Conservation (phyloP, 2,797 vertebrate genomes). For the Sebastes itinus region DNA sequence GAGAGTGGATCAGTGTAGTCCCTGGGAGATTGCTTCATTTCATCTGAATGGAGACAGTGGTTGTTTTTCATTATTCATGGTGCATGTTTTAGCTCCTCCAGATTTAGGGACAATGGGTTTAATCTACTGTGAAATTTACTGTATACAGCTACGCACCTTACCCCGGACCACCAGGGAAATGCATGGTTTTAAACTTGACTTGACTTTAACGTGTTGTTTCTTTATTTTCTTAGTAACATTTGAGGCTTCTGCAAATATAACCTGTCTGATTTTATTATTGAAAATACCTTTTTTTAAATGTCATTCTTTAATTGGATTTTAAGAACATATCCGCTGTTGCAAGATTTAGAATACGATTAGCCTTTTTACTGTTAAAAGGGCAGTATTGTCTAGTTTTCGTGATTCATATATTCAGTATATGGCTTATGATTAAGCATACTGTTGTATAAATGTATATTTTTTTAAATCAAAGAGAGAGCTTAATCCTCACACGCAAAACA, state of each 20-base stretch:
- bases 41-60: conserved; percentile 65
- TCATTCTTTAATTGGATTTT: conserved; percentile 25
- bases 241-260: neutral
- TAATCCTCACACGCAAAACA: neutral
- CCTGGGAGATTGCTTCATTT: conserved; percentile 73
- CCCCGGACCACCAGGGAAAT: conserved; percentile 52
- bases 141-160: conserved; percentile 48
- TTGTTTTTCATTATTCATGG: conserved; percentile 81
- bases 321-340: neutral
- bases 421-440: neutral
- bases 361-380: neutral
- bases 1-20: conserved; percentile 70
- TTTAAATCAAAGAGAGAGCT: neutral
- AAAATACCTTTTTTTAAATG: conserved; percentile 6
- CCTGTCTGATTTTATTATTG: neutral
- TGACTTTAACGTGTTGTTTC: conserved; percentile 12
- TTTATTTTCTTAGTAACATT: conserved; percentile 10
- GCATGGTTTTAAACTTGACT: conserved; percentile 29
- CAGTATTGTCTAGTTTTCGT: neutral
- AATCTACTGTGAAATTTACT: conserved; percentile 73
- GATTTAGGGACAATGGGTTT: conserved; percentile 72
- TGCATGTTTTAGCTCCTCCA: conserved; percentile 70
- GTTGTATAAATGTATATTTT: neutral
- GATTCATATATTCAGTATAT: neutral
- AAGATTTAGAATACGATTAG: neutral